Percentiles rank a stretch among this genome's conserved stretches.
Conservation (phyloP, 1,140 invertebrate species). For the Microvelia longipes region DNA sequence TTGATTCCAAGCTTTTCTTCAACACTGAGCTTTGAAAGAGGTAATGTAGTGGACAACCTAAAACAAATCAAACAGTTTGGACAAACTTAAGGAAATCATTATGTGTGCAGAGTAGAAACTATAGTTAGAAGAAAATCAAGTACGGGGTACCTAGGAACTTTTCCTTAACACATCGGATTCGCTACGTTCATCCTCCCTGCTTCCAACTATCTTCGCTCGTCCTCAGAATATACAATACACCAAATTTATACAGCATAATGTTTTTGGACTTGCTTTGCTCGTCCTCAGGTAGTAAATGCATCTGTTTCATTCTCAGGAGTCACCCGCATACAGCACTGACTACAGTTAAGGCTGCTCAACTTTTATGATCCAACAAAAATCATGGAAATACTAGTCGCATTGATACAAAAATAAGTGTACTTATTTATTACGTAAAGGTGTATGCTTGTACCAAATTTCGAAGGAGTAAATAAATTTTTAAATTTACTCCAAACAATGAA, state of each 20-base stretch:
- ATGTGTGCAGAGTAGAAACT: neutral
- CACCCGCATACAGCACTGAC: too few species aligned
- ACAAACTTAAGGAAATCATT: neutral
- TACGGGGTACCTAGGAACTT: neutral
- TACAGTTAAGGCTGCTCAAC: too few species aligned
- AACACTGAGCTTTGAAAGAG: neutral
- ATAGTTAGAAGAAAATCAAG: neutral
- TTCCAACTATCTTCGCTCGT: neutral
- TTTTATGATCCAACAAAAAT: too few species aligned
- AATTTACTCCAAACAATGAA: too few species aligned
- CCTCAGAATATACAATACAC: neutral
- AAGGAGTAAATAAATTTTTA: too few species aligned
- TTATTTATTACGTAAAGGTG: too few species aligned
- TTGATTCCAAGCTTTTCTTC: conserved; percentile 9
- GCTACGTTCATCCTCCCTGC: neutral
- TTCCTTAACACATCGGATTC: neutral
- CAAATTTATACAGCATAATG: neutral
- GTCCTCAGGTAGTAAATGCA: too few species aligned
- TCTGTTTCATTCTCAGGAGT: too few species aligned
- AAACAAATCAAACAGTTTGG: neutral
- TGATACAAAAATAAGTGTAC: too few species aligned
- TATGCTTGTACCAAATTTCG: too few species aligned
- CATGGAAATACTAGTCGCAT: too few species aligned
- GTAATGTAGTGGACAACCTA: neutral
- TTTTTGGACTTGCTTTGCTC: too few species aligned